Evolutionary conservation across 2,888 invertebrate genomes (phyloP).

Genomic region (Erpobdella octoculata): DNA sequence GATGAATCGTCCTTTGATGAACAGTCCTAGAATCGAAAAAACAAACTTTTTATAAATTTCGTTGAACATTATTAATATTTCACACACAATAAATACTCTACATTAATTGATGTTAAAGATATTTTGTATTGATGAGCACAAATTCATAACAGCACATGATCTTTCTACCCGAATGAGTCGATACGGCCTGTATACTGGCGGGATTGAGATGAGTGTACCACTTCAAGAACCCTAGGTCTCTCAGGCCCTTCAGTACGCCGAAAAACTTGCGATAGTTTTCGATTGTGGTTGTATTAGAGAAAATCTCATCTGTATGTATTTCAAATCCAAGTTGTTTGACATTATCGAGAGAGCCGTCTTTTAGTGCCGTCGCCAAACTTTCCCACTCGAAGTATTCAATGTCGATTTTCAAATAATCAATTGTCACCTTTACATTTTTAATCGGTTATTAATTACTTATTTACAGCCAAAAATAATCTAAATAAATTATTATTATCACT

Average conservation of each 20-base stretch:
- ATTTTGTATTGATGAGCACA: conserved; percentile 32
- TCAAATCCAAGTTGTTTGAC: conserved; percentile 37
- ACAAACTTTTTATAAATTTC: too few relatives aligned
- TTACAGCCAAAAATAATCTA: too few relatives aligned
- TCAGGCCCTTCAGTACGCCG: conserved; percentile 22
- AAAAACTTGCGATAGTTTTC: conserved; percentile 25
- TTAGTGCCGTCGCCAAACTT: conserved; percentile 22
- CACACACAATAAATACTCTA: neutral
- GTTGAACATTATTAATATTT: too few relatives aligned
- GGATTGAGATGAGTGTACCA: conserved; percentile 34
- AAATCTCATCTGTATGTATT: conserved; percentile 33
- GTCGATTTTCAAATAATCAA: conserved; percentile 36
- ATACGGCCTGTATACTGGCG: conserved; percentile 25
- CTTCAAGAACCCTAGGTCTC: conserved; percentile 31
- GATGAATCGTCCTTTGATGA: too few relatives aligned
- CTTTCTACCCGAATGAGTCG: conserved; percentile 21
- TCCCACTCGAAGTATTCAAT: conserved; percentile 37
- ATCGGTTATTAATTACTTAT: too few relatives aligned
- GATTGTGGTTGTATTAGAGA: conserved; percentile 8
- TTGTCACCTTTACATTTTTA: too few relatives aligned
- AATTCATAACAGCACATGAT: conserved; percentile 36
- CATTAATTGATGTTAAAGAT: conserved; percentile 2
- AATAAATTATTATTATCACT: too few relatives aligned
- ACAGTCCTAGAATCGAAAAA: too few relatives aligned
- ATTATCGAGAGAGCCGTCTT: conserved; percentile 28